phyloP scores from a whole-genome alignment of 1,140 invertebrate genomes.

The Berghia stephanieae region DNA sequence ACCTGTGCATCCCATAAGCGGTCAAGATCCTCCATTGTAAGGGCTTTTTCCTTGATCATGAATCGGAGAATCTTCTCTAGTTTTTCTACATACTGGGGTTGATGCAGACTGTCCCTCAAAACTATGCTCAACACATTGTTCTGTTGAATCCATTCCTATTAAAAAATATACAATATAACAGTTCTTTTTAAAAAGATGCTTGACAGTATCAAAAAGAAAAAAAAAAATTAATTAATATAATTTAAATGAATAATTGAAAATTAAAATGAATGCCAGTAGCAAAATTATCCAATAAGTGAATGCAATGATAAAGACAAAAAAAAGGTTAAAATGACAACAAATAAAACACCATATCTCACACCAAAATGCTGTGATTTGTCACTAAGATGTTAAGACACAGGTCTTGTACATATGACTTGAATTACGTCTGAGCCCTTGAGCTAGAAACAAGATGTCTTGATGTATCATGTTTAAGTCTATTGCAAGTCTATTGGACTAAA shows the following conservation, averaged over 20 bases:
- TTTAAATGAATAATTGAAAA: neutral
- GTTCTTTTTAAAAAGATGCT: neutral
- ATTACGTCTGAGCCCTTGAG: no score
- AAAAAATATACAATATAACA: constrained; percentile 30
- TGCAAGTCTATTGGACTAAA: no score
- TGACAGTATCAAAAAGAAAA: neutral
- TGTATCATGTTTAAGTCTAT: no score
- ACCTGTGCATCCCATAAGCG: constrained; percentile 95
- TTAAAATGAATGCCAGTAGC: neutral
- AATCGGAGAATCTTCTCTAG: constrained; percentile 97
- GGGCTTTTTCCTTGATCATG: constrained; percentile 92
- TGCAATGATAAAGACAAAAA: neutral
- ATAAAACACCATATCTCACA: neutral
- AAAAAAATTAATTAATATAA: no score
- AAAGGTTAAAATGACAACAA: neutral
- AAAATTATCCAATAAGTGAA: neutral
- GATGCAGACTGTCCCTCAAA: constrained; percentile 92
- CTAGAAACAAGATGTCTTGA: no score
- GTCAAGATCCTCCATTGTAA: constrained; percentile 91
- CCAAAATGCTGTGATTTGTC: neutral
- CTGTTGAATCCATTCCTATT: constrained; percentile 96
- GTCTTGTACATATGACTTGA: no score
- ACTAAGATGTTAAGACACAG: no score
- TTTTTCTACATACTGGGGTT: constrained; percentile 95
- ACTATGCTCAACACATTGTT: constrained; percentile 96